Conservation (phyloP, 2,797 vertebrate genomes). For the Trachurus trachurus region DNA sequence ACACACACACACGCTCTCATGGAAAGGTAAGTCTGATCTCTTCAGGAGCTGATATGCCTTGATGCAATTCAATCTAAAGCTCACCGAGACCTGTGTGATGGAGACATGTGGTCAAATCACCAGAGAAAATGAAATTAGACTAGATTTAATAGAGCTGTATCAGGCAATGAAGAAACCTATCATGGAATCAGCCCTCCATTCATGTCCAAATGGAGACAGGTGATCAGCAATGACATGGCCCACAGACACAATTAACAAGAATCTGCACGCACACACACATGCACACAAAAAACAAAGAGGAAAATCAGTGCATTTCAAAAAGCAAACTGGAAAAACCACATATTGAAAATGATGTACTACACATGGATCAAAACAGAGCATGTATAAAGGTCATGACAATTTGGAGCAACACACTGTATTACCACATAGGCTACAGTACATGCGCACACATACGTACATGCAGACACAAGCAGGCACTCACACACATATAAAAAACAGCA, state of each 20-base stretch:
- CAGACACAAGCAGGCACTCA: not conserved
- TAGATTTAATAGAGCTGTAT: slow-evolving; percentile 81
- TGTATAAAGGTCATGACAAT: slow-evolving; percentile 52
- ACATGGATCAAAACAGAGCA: slow-evolving; percentile 26
- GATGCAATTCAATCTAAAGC: slow-evolving; percentile 76
- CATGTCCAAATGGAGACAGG: slow-evolving; percentile 71
- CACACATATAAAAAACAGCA: slow-evolving; percentile 7
- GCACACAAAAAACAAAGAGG: not conserved
- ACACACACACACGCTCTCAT: slow-evolving; percentile 33
- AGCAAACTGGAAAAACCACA: slow-evolving; percentile 4
- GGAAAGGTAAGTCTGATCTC: slow-evolving; percentile 56
- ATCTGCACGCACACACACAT: slow-evolving; percentile 1
- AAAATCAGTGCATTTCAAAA: not conserved
- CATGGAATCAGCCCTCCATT: slow-evolving; percentile 74
- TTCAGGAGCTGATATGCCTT: slow-evolving; percentile 55
- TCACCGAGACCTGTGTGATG: slow-evolving; percentile 69
- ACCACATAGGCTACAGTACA: not conserved
- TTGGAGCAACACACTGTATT: not conserved
- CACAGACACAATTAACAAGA: slow-evolving; percentile 62
- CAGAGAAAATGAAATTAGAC: slow-evolving; percentile 82
- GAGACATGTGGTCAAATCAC: slow-evolving; percentile 78
- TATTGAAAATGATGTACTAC: slow-evolving; percentile 34
- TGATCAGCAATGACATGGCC: slow-evolving; percentile 65
- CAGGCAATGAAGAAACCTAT: slow-evolving; percentile 77
- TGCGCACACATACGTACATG: not conserved